Conservation (phyloP, 1,140 invertebrate species). For the Heliconius melpomene region DNA sequence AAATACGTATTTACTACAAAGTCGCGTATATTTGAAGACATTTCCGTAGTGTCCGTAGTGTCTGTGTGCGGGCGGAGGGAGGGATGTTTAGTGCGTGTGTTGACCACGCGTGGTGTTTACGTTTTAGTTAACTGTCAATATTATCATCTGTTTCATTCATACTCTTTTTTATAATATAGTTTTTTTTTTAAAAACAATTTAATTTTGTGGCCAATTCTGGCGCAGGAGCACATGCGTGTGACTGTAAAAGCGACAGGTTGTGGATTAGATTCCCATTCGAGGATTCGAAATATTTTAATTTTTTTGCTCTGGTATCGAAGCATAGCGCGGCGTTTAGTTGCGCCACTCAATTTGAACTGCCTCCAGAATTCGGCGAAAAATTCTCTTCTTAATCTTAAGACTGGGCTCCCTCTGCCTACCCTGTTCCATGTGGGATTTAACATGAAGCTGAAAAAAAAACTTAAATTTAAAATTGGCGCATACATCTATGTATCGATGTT, state of each 20-base stretch:
- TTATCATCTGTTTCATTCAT: conserved; percentile 49
- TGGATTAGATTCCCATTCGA: too few species aligned
- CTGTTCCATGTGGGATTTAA: too few species aligned
- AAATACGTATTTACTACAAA: conserved; percentile 44
- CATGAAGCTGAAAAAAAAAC: too few species aligned
- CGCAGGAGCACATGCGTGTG: too few species aligned
- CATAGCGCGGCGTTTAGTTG: too few species aligned
- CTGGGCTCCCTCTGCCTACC: too few species aligned
- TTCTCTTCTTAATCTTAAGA: too few species aligned
- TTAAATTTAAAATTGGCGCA: neutral
- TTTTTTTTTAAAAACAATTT: neutral
- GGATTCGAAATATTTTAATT: too few species aligned
- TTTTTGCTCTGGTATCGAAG: too few species aligned
- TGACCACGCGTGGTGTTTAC: conserved; percentile 70
- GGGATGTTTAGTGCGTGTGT: conserved; percentile 60
- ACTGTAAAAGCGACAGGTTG: too few species aligned
- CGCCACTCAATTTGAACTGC: too few species aligned
- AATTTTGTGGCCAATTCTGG: neutral
- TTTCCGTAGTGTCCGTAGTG: conserved; percentile 33
- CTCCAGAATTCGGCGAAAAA: too few species aligned
- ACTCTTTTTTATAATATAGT: neutral
- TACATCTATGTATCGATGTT: neutral
- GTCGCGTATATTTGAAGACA: conserved; percentile 38
- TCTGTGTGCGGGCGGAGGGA: conserved; percentile 37
- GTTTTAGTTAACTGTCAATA: conserved; percentile 62